Base-by-base conservation (phyloP, 2,113 vertebrate genomes). In the Sorex fumeus region DNA sequence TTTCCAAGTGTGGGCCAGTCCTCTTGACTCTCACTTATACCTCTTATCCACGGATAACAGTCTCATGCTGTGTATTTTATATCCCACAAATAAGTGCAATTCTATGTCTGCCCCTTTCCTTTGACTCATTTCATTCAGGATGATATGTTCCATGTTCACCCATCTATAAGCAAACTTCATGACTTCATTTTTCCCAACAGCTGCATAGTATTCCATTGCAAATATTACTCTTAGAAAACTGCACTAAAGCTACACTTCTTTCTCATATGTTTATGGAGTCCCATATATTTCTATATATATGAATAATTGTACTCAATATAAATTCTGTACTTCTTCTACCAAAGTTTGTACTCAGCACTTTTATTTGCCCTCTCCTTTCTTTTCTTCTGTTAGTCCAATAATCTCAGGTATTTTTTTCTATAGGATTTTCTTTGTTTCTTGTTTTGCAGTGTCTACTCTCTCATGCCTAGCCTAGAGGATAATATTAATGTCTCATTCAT, bases 401-500 rank as follows among this genome's bases (percentile, higher is more conserved):
- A 53, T 30, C 3, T 2, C 21, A 86, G 4, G 1, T 30, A 23
- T 7, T 8, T 30, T 78, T 91, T 89, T 57, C n/a, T 50, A 13
- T 47, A 66, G 28, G 60, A 25, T 88, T 72, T 36, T 57, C 40
- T 71, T 71, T 87, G 74, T 16, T 71, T 47, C 30, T 76, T 67
- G 3, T 1, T 90, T 62, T 72, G 32, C n/a, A 83, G 7, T 77
- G 95, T 94, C 67, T 75, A 28, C 36, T 79, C 10, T 76, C 16
- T 43, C 62, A 71, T 43, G 19, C 70, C 25, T 90, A 71, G 43
- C 27, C n/a, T 87, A 78, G 8, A 91, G 67, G 19, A 12, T 60
- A 87, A 81, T 50, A 91, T n/a, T 81, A 23, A 75, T n/a, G 11
- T 18, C 27, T 93, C 88, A 75, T 50, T 91, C 45, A 60, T 79